Evolutionary conservation across 1,140 invertebrate species (phyloP), one percentile per base, ranked within the genome.

Genomic region (Nasonia vitripennis): DNA sequence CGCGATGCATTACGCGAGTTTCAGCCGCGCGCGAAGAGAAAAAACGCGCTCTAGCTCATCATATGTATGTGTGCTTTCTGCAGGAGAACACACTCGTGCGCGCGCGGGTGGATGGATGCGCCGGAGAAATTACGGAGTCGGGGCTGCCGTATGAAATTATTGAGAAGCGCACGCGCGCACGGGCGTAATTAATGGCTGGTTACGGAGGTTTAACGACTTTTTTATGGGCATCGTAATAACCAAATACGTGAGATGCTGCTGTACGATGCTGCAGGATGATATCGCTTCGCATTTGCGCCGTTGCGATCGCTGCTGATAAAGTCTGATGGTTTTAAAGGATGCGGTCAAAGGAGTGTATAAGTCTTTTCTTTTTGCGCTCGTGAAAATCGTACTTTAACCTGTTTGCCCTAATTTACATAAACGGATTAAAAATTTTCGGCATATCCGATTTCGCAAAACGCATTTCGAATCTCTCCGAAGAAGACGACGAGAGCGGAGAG

Each of bases 191-290:
- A 73, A 73, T 34, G 70, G 70, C 17, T 34, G 34, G 27, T 73
- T 73, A 73, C 14, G 70, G 27, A 20, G 34, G 70, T 73, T 73
- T 73, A 31, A 31, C 34, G 70, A 73, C 27, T 73, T n/a, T 62
- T 62, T 62, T 10, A 45, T 45, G 41, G 41, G 9, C 12, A 14
- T 20, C 68, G 9, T 71, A 12, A 27, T 71, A 71, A 71, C n/a
- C 68, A 27, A 23, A 71, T 71, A 34, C 68, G 31, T 27, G 23
- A 71, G 68, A 71, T 34, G 68, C 68, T 71, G 68, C 11, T 27
- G 68, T 27, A 71, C n/a, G n/a, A 45, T 45, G 41, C 7, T 45
- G 9, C 7, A 2, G 68, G 20, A 14, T 14, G 23, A 71, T 23
- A 34, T 23, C 17, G 31, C 31, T n/a, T 71, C 68, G 2, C n/a